phyloP scores from a whole-genome alignment of 2,888 invertebrate species.

The Proisotoma minuta region DNA sequence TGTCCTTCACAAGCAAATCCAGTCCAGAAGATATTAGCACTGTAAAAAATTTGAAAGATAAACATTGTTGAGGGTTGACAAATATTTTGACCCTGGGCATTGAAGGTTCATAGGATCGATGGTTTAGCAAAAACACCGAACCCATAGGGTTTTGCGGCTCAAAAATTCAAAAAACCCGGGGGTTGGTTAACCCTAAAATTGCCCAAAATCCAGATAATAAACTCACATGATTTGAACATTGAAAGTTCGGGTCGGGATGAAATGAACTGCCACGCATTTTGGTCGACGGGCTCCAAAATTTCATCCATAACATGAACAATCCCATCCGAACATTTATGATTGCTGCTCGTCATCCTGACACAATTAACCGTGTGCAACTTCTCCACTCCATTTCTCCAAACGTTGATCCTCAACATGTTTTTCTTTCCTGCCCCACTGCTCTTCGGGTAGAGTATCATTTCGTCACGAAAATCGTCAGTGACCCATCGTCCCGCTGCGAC shows the following conservation, averaged over 20 bases:
- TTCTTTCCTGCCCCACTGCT: slow-evolving; percentile 52
- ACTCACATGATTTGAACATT: slow-evolving; percentile 55
- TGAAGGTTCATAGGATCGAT: not conserved
- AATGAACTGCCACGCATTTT: slow-evolving; percentile 59
- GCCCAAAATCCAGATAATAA: too few relatives aligned
- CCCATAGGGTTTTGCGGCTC: too few relatives aligned
- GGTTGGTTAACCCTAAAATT: too few relatives aligned
- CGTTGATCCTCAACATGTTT: slow-evolving; percentile 58
- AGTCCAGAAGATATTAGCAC: slow-evolving; percentile 60
- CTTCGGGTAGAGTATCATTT: slow-evolving; percentile 53
- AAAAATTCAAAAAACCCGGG: too few relatives aligned
- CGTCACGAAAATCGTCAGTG: slow-evolving; percentile 59
- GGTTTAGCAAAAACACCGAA: not conserved
- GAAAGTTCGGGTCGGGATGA: slow-evolving; percentile 59
- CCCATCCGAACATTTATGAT: slow-evolving; percentile 63
- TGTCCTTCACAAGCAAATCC: slow-evolving; percentile 56
- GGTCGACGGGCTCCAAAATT: slow-evolving; percentile 58
- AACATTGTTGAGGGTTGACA: not conserved
- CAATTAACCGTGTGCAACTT: slow-evolving; percentile 64
- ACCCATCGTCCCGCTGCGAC: slow-evolving; percentile 58
- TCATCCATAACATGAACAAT: slow-evolving; percentile 62
- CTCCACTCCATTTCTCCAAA: slow-evolving; percentile 56
- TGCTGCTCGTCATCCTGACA: slow-evolving; percentile 58
- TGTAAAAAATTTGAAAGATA: slow-evolving; percentile 48
- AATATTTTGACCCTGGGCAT: too few relatives aligned